Percentiles rank a stretch among this genome's conserved stretches.
Conservation (phyloP, 2,797 vertebrate genomes). For the Chrysolophus pictus region DNA sequence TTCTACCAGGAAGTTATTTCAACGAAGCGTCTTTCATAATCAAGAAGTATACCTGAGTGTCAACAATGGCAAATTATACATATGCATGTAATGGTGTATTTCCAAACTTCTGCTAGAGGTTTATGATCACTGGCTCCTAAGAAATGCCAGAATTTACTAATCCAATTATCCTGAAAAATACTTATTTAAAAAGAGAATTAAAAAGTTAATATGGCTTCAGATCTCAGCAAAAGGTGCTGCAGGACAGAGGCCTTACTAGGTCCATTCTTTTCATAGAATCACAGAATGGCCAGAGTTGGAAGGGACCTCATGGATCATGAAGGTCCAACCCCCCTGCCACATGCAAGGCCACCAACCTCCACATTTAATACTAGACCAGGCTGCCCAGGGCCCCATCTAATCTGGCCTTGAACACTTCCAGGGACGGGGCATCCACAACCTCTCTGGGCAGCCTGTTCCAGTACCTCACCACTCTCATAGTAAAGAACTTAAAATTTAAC, state of each 20-base stretch:
- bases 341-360: no score
- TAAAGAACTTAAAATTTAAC: no score
- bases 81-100: background rate
- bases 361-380: no score
- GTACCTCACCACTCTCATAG: no score
- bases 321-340: no score
- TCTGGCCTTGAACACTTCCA: no score
- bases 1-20: background rate
- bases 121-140: background rate
- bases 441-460: no score
- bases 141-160: background rate
- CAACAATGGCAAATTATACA: background rate
- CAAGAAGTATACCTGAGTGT: background rate
- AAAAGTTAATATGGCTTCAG: background rate
- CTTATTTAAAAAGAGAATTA: background rate
- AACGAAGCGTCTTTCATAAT: background rate
- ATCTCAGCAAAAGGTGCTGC: background rate
- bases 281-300: no score
- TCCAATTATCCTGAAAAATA: background rate
- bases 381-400: no score
- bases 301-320: no score
- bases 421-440: no score
- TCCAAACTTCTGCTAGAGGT: background rate
- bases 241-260: background rate
- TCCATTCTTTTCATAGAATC: background rate